A percentile compares a stretch with the other conserved stretches of the same genome.
phyloP scores from a whole-genome alignment of 2,888 invertebrate species.

The Cyclophora punctaria region DNA sequence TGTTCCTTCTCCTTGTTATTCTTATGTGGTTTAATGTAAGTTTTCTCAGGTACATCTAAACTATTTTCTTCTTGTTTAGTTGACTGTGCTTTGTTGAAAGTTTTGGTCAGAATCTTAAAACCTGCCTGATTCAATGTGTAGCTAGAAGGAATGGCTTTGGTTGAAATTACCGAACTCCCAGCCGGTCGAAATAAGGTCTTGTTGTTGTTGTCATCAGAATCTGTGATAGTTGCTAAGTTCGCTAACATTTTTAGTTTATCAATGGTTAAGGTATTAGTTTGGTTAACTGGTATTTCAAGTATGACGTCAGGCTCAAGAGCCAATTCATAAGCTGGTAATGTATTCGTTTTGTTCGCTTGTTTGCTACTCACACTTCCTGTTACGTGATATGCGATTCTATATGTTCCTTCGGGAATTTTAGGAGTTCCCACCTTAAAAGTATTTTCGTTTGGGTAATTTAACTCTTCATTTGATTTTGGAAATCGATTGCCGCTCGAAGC shows the following conservation, averaged over 20 bases:
- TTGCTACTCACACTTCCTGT: conserved; percentile 68
- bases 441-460: conserved; percentile 29
- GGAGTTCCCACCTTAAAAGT: conserved; percentile 25
- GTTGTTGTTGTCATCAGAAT: conserved; percentile 69
- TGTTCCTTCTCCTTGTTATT: conserved; percentile 40
- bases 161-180: conserved; percentile 71
- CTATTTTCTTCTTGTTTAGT: conserved; percentile 63
- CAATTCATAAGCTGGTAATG: conserved; percentile 59
- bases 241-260: conserved; percentile 73
- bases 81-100: conserved; percentile 73
- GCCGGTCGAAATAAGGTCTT: conserved; percentile 64
- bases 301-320: conserved; percentile 62
- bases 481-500: conserved; percentile 42
- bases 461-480: conserved; percentile 54
- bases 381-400: conserved; percentile 65
- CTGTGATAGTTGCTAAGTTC: conserved; percentile 72
- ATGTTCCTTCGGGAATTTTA: conserved; percentile 58
- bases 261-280: conserved; percentile 51
- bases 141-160: conserved; percentile 76
- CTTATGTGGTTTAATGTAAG: conserved; percentile 45
- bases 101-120: conserved; percentile 79
- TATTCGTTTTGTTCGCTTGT: conserved; percentile 62
- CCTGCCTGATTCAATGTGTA: conserved; percentile 79
- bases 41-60: conserved; percentile 55
- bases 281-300: conserved; percentile 61